Base-by-base conservation (phyloP, 2,888 invertebrate species). In the Alloplasta piceator region DNA sequence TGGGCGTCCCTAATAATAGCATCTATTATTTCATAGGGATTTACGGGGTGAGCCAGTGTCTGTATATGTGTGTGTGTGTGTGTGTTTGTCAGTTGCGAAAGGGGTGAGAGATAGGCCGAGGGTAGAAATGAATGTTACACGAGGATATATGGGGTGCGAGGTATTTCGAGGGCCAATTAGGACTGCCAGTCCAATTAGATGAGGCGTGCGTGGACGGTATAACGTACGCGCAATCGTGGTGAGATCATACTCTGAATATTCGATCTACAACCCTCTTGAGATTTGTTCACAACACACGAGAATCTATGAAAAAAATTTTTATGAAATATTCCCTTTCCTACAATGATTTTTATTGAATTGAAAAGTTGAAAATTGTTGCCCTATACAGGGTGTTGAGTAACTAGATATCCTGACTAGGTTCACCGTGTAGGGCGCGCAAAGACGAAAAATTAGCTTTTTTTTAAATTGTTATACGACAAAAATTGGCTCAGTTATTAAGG, bases 161-260 rank as follows among this genome's bases (percentile, higher is more conserved):
- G 38, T 82, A 79, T 82, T 82, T 80, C 68, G 64, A 80, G 80
- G 73, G 55, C 78, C 82, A 82, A 83, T 83, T 82, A 83, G 67
- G 80, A 55, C 78, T 72, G 66, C 50, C 73, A 58, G 64, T 75
- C 78, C 80, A 83, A 83, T 83, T 78, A 83, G 63, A 67, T 41
- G 61, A 56, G 14, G 52, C 71, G 67, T 55, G 66, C 68, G 50
- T 63, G 63, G 58, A 64, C 58, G 60, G 26, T 67, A 68, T 10
- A 43, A 10, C 43, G 10, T 3, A 52, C 64, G 63, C 58, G 12
- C 56, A 46, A 66, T 58, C 50, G 71, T 38, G 67, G 12, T 67
- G 67, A 76, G 72, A 76, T 74, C 66, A 60, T 61, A 74, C 55
- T 9, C 39, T 36, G 39, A 68, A 78, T 74, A 74, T 78, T 26